Evolutionary conservation across 2,113 vertebrate species (phyloP), one percentile per base, ranked within the genome.

Genomic region (Leptobrachium leishanense): DNA sequence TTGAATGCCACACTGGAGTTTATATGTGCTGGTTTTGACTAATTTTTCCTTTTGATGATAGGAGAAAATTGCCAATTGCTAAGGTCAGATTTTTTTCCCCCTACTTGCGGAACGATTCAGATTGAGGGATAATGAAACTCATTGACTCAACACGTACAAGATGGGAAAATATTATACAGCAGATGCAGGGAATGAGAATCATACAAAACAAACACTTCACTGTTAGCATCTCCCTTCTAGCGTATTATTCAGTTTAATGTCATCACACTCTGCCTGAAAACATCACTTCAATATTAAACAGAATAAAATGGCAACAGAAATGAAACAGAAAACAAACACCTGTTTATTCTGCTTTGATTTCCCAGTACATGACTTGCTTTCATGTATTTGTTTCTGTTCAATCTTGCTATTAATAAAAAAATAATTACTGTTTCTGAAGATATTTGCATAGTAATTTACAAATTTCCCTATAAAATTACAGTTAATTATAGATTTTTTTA

Each of bases 131-230:
- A 50, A 70, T 70, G 13, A 43, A 70, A 44, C 10, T n/a, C 50
- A 70, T 70, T 70, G 68, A 70, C 50, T n/a, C 43, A 46, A 44
- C 44, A 31, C 43, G n/a, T 13, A 68, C 11, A 43, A 68, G 66
- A 68, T 10, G 15, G 43, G 50, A 12, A 59, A 59, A 15, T 59
- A 70, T 46, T 39, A 50, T 50, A 44, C 44, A 70, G 68, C 43
- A 70, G 43, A 50, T 59, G 55, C 55, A 59, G 55, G 13, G 20
- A 59, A 59, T 4, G 10, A 59, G 55, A 11, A 50, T 46, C 43
- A 70, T 5, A 8, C 68, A 5, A 44, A 50, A 70, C 43, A 53
- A 12, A 50, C 44, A 43, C n/a, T 70, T 70, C 68, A 70, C 68
- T 13, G 46, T 44, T 20, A 70, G 3, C 9, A n/a, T 20, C 42